phyloP scores from a whole-genome alignment of 2,888 invertebrate species.

The Xylocampa areola region DNA sequence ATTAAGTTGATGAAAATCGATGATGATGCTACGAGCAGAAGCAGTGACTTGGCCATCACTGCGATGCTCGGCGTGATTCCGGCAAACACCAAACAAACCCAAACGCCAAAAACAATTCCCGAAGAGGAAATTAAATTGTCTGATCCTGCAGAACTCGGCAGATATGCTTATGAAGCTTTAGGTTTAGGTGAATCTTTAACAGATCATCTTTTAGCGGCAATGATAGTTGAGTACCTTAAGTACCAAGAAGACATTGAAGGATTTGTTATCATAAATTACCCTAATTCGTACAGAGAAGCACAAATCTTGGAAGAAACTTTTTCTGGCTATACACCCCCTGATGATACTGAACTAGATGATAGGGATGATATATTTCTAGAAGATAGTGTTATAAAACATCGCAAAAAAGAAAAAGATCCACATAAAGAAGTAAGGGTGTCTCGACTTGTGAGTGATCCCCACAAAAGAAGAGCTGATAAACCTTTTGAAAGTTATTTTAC shows the following conservation, averaged over 20 bases:
- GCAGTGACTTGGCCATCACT: slow-evolving; percentile 65
- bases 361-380: slow-evolving; percentile 82
- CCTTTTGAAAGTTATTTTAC: slow-evolving; percentile 89
- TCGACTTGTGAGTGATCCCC: slow-evolving; percentile 87
- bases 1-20: slow-evolving; percentile 77
- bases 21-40: slow-evolving; percentile 71
- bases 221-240: slow-evolving; percentile 91
- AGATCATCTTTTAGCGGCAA: slow-evolving; percentile 88
- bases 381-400: slow-evolving; percentile 77
- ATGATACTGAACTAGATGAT: slow-evolving; percentile 73
- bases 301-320: slow-evolving; percentile 90
- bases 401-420: slow-evolving; percentile 77
- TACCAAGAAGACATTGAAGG: slow-evolving; percentile 84
- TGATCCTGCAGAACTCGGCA: slow-evolving; percentile 87
- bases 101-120: slow-evolving; percentile 91
- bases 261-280: slow-evolving; percentile 92
- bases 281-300: slow-evolving; percentile 89
- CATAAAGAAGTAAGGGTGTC: slow-evolving; percentile 82
- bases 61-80: slow-evolving; percentile 68
- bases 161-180: slow-evolving; percentile 88
- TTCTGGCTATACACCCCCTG: slow-evolving; percentile 86
- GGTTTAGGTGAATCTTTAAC: slow-evolving; percentile 87
- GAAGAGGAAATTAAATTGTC: slow-evolving; percentile 89
- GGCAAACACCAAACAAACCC: slow-evolving; percentile 86
- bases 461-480: slow-evolving; percentile 71